Conservation (phyloP, 2,888 invertebrate species). For the Hydriomena furcata region DNA sequence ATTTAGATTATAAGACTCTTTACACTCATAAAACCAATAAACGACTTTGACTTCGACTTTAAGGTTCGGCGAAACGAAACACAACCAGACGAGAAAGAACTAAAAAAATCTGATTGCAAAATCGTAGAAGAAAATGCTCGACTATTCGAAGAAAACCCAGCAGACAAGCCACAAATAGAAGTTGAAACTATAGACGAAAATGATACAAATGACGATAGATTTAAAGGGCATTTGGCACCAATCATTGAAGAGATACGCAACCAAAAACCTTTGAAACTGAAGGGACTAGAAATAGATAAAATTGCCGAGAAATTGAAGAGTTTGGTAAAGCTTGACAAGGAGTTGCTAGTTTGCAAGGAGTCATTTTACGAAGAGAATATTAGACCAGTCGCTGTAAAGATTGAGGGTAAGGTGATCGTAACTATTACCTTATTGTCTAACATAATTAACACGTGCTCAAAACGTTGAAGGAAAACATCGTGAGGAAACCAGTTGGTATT, state of each 20-base stretch:
- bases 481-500: too few relatives aligned
- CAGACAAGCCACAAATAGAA: not conserved
- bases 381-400: conserved; percentile 34
- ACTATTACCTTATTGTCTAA: too few relatives aligned
- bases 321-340: conserved; percentile 61
- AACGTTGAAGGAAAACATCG: too few relatives aligned
- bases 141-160: not conserved
- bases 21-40: too few relatives aligned
- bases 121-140: not conserved
- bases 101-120: conserved; percentile 7
- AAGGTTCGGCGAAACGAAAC: conserved; percentile 24
- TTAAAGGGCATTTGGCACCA: conserved; percentile 70
- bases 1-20: too few relatives aligned
- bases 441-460: too few relatives aligned
- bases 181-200: not conserved
- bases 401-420: conserved; percentile 38
- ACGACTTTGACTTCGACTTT: too few relatives aligned
- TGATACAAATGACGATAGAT: not conserved
- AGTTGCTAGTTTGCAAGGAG: conserved; percentile 65
- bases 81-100: conserved; percentile 1
- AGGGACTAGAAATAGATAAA: conserved; percentile 69
- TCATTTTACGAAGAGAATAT: conserved; percentile 55
- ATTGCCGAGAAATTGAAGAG: conserved; percentile 75
- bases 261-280: conserved; percentile 59
- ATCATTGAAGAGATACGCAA: conserved; percentile 70